Evolutionary conservation across 2,797 vertebrate genomes (phyloP).

Genomic region (Xiphophorus birchmanni): DNA sequence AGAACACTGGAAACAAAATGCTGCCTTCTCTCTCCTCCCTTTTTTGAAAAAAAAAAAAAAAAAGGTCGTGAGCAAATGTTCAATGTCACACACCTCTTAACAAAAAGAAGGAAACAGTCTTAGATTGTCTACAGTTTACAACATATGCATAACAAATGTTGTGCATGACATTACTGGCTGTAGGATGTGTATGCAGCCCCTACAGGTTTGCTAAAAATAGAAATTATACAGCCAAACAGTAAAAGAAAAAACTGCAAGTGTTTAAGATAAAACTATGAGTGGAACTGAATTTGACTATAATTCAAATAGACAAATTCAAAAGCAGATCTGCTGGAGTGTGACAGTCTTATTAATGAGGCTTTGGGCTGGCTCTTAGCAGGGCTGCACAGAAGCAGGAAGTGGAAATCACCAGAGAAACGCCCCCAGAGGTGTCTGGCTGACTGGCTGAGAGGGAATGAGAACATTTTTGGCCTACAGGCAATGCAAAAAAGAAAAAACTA

Average conservation of each 20-base stretch:
- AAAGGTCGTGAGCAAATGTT: slow-evolving; percentile 75
- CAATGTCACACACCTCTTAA: slow-evolving; percentile 59
- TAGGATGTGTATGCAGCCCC: slow-evolving; percentile 19
- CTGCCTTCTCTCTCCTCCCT: slow-evolving; percentile 68
- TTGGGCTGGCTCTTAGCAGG: slow-evolving; percentile 56
- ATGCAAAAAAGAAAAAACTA: slow-evolving; percentile 44
- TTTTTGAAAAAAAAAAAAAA: slow-evolving; percentile 48
- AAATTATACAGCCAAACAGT: slow-evolving; percentile 9
- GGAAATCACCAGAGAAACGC: slow-evolving; percentile 76
- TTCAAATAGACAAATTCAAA: slow-evolving; percentile 57
- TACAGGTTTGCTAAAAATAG: slow-evolving; percentile 33
- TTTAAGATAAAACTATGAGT: slow-evolving; percentile 36
- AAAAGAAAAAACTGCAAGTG: slow-evolving; percentile 39
- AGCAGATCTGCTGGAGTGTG: slow-evolving; percentile 61
- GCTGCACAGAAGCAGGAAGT: slow-evolving; percentile 80
- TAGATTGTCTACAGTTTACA: not conserved
- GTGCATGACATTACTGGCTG: slow-evolving; percentile 11
- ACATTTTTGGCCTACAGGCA: slow-evolving; percentile 62
- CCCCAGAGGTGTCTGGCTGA: slow-evolving; percentile 74
- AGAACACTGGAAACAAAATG: slow-evolving; percentile 75
- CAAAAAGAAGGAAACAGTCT: not conserved
- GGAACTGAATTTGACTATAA: slow-evolving; percentile 50
- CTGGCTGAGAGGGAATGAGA: slow-evolving; percentile 47
- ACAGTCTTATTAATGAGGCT: slow-evolving; percentile 68
- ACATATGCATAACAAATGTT: slow-evolving; percentile 23